Conservation (phyloP, 2,888 invertebrate genomes). For the Oligia strigilis region DNA sequence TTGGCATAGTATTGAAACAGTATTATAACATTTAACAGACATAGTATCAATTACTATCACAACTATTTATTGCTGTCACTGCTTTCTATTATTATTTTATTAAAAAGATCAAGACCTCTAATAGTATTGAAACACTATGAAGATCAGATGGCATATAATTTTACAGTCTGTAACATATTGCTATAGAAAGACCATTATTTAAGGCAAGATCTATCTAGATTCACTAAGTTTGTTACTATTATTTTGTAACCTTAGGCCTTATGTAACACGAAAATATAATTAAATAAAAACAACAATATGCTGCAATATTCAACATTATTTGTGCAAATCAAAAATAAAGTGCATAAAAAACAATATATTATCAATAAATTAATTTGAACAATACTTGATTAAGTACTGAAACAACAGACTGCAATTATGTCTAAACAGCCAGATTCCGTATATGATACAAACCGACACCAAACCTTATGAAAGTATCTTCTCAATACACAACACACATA, state of each 20-base stretch:
- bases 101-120: slow-evolving; percentile 63
- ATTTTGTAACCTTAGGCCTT: slow-evolving; percentile 58
- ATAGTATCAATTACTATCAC: slow-evolving; percentile 62
- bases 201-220: slow-evolving; percentile 60
- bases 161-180: slow-evolving; percentile 63
- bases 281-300: slow-evolving; percentile 69
- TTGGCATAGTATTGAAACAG: slow-evolving; percentile 69
- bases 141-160: slow-evolving; percentile 54
- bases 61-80: slow-evolving; percentile 57
- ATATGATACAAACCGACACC: slow-evolving; percentile 57
- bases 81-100: slow-evolving; percentile 58
- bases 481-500: slow-evolving; percentile 71
- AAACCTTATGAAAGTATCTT: slow-evolving; percentile 52
- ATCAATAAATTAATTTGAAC: slow-evolving; percentile 68
- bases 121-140: slow-evolving; percentile 58
- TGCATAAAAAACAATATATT: slow-evolving; percentile 71
- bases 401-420: slow-evolving; percentile 40
- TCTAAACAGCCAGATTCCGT: slow-evolving; percentile 38
- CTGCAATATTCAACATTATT: slow-evolving; percentile 67
- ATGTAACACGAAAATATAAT: slow-evolving; percentile 65
- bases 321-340: slow-evolving; percentile 76
- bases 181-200: slow-evolving; percentile 53
- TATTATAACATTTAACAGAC: slow-evolving; percentile 61
- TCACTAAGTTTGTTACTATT: slow-evolving; percentile 49
- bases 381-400: slow-evolving; percentile 73